phyloP scores from a whole-genome alignment of 2,888 invertebrate species.

The Agrypnus murinus region DNA sequence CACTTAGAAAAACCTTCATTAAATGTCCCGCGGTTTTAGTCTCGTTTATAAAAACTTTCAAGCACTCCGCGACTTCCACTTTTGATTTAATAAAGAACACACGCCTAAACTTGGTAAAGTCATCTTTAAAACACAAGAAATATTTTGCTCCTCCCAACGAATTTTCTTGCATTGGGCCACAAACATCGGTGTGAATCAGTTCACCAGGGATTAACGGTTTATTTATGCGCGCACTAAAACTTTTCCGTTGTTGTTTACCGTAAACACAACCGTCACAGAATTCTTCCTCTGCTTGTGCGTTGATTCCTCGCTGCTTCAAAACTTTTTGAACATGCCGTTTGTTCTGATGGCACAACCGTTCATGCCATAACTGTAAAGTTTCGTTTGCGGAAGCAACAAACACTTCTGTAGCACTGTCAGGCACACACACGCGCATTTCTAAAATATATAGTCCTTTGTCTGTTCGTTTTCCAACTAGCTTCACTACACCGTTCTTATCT shows the following conservation, averaged over 20 bases:
- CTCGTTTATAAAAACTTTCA: constrained; percentile 52
- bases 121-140: constrained; percentile 55
- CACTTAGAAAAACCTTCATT: constrained; percentile 32
- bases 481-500: background rate
- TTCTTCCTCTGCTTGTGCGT: background rate
- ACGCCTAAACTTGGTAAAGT: constrained; percentile 45
- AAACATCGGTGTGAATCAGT: constrained; percentile 52
- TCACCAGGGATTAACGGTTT: constrained; percentile 44
- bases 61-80: constrained; percentile 45
- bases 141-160: constrained; percentile 48
- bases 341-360: background rate
- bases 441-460: background rate
- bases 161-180: constrained; percentile 50
- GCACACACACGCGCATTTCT: background rate
- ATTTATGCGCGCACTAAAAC: constrained; percentile 9
- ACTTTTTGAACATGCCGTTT: constrained; percentile 16
- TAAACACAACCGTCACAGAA: constrained; percentile 3
- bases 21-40: constrained; percentile 38
- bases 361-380: background rate
- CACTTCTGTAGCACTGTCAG: background rate
- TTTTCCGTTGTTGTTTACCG: constrained; percentile 21
- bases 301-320: constrained; percentile 1
- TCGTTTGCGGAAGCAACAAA: constrained; percentile 1
- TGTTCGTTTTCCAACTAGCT: background rate
- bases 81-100: constrained; percentile 51